Evolutionary conservation across 2,888 invertebrate genomes (phyloP), one percentile per base, ranked within the genome.

Genomic region (Nesidiocoris tenuis): DNA sequence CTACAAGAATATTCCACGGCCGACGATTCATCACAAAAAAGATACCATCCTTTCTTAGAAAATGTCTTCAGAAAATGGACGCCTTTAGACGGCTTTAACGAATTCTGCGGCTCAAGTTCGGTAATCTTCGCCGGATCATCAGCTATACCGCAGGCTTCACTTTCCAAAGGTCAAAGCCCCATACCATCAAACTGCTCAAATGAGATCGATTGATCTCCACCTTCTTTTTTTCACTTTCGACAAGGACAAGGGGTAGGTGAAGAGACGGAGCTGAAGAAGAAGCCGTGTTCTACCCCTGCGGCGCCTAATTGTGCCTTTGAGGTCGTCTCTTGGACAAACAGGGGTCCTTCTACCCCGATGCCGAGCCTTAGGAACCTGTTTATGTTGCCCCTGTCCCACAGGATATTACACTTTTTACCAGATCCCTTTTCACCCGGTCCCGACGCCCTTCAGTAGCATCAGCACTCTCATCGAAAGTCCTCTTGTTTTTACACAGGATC

Each of bases 321-420:
- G 74, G 74, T 74, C 65, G 56, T 61, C 72, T 61, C 72, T 56
- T 64, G 24, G 74, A 39, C 65, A 74, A 74, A 74, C 74, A 74
- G 64, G n/a, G 16, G 39, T 16, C 21, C 21, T n/a, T n/a, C n/a
- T n/a, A n/a, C n/a, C n/a, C n/a, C n/a, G n/a, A n/a, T n/a, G n/a
- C n/a, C n/a, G n/a, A n/a, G n/a, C n/a, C 65, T 18, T 23, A 39
- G 39, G 55, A 57, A 74, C 74, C 65, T 66, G 74, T 74, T 74
- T 74, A 74, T 74, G 65, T 74, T 65, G 74, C 55, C 19, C 55
- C 56, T 65, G 74, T 54, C 19, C 55, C 55, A 56, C 74, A 74
- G 74, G 74, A 74, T 74, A 74, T 74, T 74, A 74, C 74, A 74
- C 74, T 74, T 74, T 72, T 74, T 74, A 74, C 74, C 21, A 61